A percentile compares a stretch with the other conserved stretches of the same genome.
phyloP scores from a whole-genome alignment of 2,888 invertebrate genomes.

The Rhamnusium bicolor region DNA sequence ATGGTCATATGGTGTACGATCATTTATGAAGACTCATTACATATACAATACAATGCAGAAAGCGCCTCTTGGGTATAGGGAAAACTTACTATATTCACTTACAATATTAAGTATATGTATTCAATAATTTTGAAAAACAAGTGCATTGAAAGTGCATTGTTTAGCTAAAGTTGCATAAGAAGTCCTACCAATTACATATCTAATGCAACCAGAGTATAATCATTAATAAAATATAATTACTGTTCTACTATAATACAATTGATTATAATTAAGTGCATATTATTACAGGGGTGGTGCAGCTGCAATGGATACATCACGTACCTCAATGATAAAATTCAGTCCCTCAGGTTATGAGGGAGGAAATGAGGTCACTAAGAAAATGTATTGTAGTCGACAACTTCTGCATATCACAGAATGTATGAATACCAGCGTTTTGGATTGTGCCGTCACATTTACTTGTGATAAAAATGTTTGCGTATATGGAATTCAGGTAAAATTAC shows the following conservation, averaged over 20 bases:
- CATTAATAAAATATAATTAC: too few species aligned
- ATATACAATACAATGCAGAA: too few species aligned
- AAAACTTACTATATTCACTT: too few species aligned
- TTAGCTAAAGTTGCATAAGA: too few species aligned
- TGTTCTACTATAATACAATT: too few species aligned
- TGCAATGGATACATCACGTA: constrained; percentile 66
- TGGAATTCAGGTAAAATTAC: constrained; percentile 78
- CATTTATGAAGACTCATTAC: too few species aligned
- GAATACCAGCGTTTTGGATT: constrained; percentile 84
- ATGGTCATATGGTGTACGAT: too few species aligned
- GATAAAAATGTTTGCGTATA: constrained; percentile 86
- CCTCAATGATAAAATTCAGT: constrained; percentile 65
- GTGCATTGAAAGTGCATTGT: too few species aligned
- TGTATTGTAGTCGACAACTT: constrained; percentile 81
- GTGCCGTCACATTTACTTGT: constrained; percentile 85
- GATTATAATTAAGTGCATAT: not conserved
- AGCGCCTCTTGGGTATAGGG: too few species aligned
- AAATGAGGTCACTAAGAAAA: constrained; percentile 70
- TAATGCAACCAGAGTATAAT: not conserved
- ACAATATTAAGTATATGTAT: too few species aligned
- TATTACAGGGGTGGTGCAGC: constrained; percentile 59
- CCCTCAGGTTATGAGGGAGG: constrained; percentile 55
- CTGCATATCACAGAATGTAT: constrained; percentile 81
- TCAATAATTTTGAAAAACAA: too few species aligned
- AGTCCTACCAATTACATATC: too few species aligned